Conservation (phyloP, 2,888 invertebrate genomes). For the Andrena bucephala region DNA sequence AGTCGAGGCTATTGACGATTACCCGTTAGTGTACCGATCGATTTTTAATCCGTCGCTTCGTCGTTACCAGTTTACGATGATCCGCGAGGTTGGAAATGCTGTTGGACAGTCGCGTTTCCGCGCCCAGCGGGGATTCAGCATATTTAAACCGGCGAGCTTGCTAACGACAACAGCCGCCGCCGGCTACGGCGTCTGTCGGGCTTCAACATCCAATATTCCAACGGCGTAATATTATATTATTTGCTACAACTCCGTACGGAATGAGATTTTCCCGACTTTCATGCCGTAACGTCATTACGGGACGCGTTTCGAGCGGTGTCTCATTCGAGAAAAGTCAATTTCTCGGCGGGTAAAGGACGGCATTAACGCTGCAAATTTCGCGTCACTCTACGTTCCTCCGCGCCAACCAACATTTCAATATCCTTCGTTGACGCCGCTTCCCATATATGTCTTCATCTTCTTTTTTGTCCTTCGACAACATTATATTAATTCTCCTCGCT, state of each 20-base stretch:
- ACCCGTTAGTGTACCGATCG: conserved; percentile 11
- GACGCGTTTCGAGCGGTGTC: conserved; percentile 23
- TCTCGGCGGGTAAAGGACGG: conserved; percentile 22
- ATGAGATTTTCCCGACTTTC: conserved; percentile 66
- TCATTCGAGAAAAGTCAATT: conserved; percentile 52
- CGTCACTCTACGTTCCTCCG: conserved; percentile 23
- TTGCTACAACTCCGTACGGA: conserved; percentile 44
- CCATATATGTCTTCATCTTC: neutral
- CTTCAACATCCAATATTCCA: conserved; percentile 60
- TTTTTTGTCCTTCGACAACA: neutral
- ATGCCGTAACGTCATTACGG: conserved; percentile 35
- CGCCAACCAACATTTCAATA: conserved; percentile 40
- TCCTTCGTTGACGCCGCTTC: neutral
- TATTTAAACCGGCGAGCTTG: conserved; percentile 53
- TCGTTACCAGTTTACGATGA: neutral
- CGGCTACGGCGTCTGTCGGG: conserved; percentile 49
- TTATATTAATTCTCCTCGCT: conserved; percentile 6
- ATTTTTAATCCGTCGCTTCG: conserved; percentile 20
- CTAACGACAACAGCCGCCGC: conserved; percentile 58
- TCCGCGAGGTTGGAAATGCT: conserved; percentile 21
- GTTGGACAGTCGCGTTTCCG: conserved; percentile 33
- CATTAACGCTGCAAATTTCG: conserved; percentile 42
- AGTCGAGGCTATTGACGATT: conserved; percentile 1
- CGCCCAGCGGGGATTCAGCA: conserved; percentile 43
- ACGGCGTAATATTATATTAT: conserved; percentile 62